Percentiles rank a stretch among this genome's conserved stretches.
Conservation (phyloP, 2,113 vertebrate genomes). For the Zosterops japonicus region DNA sequence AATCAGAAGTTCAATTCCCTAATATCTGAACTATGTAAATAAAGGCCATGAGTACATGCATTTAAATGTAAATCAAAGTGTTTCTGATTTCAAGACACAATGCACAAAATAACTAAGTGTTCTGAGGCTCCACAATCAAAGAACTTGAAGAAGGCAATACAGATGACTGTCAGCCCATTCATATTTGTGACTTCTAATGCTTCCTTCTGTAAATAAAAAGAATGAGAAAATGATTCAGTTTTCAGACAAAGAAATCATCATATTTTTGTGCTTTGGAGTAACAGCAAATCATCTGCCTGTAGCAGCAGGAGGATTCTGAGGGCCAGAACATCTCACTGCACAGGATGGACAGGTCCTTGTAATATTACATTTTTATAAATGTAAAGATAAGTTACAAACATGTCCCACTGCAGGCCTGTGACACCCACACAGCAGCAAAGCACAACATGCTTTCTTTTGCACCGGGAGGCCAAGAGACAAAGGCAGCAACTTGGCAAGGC, state of each 20-base stretch:
- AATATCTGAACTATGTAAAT: background rate
- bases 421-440: background rate
- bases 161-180: background rate
- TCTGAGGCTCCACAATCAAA: background rate
- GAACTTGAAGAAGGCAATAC: background rate
- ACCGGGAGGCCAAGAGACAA: background rate
- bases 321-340: background rate
- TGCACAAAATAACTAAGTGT: background rate
- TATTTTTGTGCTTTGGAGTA: background rate
- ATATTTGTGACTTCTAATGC: background rate
- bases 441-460: background rate
- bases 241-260: background rate
- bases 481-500: background rate
- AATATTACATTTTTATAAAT: background rate
- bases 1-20: background rate
- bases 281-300: rapidly evolving
- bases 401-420: background rate
- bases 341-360: background rate
- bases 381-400: rapidly evolving
- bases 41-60: background rate
- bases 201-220: background rate
- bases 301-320: background rate
- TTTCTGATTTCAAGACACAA: background rate
- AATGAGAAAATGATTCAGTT: background rate
- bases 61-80: background rate